Base-by-base conservation (phyloP, 2,888 invertebrate species). In the Phyllotreta striolata region DNA sequence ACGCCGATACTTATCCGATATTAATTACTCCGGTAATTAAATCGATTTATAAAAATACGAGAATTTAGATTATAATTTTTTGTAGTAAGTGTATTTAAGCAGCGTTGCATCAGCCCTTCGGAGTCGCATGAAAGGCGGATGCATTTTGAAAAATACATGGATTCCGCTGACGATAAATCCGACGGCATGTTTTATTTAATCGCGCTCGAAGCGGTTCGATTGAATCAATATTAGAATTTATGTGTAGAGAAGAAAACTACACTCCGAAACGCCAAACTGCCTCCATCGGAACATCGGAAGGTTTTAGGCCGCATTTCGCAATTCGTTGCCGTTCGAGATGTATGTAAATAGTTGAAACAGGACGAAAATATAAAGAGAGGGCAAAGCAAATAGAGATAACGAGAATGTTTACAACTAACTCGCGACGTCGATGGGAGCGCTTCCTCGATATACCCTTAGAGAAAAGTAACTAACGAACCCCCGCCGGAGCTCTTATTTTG, bases 391-490 rank as follows among this genome's bases (percentile, higher is more conserved):
- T 55, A 64, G 44, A 66, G 61, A 66, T 63, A 64, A 64, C 61
- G 46, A 64, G 62, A 67, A 54, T 62, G 67, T 64, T 67, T 64
- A 67, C 64, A 64, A 67, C 67, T 67, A 56, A 57, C 57, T 64
- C 55, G 51, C 59, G 60, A 34, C 37, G 61, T 55, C 24, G 24
- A 24, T 4, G 24, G 24, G 24, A 24, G 4, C 24, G 24, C 24
- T 24, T 24, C 4, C 24, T 24, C 24, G 24, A 24, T 24, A 4
- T 24, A 24, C 24, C 24, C 24, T 24, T 24, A 24, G 24, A 24
- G 24, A 24, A 24, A 24, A 24, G 24, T 24, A 24, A 24, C 24
- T 24, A 24, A 24, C 24, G 24, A 24, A 24, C 24, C 4, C 24
- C 24, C 24, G 24, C 24, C 24, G 24, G 24, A 3, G 1, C 24